Percentiles rank a stretch among this genome's conserved stretches.
Evolutionary conservation across 2,888 invertebrate species (phyloP).

Genomic region (Glyphotaelius pellucidus): DNA sequence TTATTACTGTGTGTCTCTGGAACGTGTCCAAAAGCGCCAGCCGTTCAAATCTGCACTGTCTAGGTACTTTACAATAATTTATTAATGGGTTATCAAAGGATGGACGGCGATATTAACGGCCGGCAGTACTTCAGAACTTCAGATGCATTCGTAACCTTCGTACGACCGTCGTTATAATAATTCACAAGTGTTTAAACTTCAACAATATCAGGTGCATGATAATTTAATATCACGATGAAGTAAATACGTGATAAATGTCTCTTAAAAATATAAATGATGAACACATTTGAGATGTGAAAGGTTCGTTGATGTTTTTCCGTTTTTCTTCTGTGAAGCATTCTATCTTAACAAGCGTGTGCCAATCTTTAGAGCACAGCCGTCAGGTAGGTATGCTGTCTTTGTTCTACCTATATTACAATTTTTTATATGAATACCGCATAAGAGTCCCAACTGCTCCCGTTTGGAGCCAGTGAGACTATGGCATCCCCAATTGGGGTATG

Average conservation of each 20-base stretch:
- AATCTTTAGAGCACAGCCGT: too few relatives aligned
- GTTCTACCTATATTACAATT: too few relatives aligned
- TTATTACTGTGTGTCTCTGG: conserved; percentile 31
- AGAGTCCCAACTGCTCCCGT: too few relatives aligned
- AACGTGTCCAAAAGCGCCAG: conserved; percentile 14
- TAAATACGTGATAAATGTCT: background rate
- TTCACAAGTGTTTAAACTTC: background rate
- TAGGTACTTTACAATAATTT: conserved; percentile 21
- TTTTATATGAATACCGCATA: too few relatives aligned
- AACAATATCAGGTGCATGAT: background rate
- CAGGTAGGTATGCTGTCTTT: too few relatives aligned
- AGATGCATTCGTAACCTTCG: conserved; percentile 23
- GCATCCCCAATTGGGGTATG: too few relatives aligned
- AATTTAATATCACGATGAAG: background rate
- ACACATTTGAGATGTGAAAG: background rate
- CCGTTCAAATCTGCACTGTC: conserved; percentile 21
- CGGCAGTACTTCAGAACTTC: background rate
- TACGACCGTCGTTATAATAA: background rate
- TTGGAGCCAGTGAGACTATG: too few relatives aligned
- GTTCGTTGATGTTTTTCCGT: background rate
- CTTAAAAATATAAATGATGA: background rate
- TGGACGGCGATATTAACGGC: conserved; percentile 8
- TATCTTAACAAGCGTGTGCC: too few relatives aligned
- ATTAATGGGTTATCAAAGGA: conserved; percentile 41
- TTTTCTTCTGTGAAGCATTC: background rate